These are phyloP conservation scores for Gallinago undulata DNA, from an alignment of 2,113 vertebrate genomes.

Conservation along the genomic window DNA sequence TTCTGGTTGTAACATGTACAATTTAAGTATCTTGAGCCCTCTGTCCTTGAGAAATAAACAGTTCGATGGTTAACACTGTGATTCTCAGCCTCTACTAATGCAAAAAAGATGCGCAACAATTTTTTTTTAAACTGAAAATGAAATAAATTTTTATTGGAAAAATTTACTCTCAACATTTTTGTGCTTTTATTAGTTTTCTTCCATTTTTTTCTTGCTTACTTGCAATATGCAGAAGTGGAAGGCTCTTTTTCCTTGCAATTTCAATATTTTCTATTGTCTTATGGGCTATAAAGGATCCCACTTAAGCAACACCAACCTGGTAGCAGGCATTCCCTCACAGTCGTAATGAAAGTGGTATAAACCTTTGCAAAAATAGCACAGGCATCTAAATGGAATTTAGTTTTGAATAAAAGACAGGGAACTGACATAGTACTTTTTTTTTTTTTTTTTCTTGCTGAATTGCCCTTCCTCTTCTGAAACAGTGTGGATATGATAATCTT, in stretches of 20 bases:
- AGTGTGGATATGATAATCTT: background rate
- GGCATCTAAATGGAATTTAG: background rate
- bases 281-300: background rate
- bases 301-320: background rate
- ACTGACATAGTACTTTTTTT: background rate
- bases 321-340: background rate
- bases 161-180: fast-evolving
- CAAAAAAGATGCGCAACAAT: background rate
- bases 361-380: background rate
- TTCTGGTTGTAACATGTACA: background rate
- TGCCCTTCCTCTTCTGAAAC: background rate
- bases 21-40: background rate
- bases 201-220: background rate
- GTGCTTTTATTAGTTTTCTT: background rate
- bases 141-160: background rate
- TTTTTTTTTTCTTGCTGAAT: background rate
- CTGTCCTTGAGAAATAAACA: background rate
- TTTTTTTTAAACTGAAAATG: background rate
- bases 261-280: background rate
- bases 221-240: background rate
- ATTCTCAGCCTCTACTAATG: background rate
- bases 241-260: background rate
- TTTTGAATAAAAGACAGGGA: background rate
- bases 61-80: background rate
- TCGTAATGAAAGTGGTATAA: background rate